These are phyloP conservation scores for Ispidina lecontei DNA, from an alignment of 2,797 vertebrate species.

Conservation along the genomic window DNA sequence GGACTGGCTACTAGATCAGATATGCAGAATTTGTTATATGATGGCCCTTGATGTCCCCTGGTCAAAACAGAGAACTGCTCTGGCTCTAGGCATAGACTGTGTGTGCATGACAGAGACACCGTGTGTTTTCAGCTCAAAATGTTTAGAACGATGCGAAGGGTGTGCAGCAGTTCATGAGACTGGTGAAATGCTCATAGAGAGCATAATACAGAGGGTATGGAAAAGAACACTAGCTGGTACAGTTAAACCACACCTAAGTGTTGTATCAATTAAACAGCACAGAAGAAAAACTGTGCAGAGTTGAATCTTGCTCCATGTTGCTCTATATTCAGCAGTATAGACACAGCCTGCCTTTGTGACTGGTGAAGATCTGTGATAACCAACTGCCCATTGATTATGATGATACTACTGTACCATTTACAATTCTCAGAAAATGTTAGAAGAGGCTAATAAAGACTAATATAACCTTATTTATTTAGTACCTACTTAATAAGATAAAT, in stretches of 20 bases:
- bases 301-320: background rate
- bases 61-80: background rate
- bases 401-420: background rate
- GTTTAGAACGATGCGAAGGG: background rate
- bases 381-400: background rate
- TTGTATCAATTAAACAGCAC: background rate
- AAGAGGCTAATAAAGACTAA: background rate
- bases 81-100: background rate
- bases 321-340: background rate
- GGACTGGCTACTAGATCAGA: background rate
- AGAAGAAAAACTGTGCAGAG: background rate
- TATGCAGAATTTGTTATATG: background rate
- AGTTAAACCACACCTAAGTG: background rate
- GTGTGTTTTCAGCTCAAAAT: background rate
- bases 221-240: background rate
- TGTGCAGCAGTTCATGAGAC: background rate
- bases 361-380: background rate
- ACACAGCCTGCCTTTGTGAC: background rate
- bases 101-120: background rate
- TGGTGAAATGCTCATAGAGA: background rate
- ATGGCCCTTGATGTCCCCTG: background rate
- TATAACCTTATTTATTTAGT: background rate
- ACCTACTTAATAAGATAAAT: background rate
- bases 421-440: background rate
- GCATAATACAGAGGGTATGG: background rate